Base-by-base conservation (phyloP, 2,797 vertebrate genomes). In the Sebastes alutus region DNA sequence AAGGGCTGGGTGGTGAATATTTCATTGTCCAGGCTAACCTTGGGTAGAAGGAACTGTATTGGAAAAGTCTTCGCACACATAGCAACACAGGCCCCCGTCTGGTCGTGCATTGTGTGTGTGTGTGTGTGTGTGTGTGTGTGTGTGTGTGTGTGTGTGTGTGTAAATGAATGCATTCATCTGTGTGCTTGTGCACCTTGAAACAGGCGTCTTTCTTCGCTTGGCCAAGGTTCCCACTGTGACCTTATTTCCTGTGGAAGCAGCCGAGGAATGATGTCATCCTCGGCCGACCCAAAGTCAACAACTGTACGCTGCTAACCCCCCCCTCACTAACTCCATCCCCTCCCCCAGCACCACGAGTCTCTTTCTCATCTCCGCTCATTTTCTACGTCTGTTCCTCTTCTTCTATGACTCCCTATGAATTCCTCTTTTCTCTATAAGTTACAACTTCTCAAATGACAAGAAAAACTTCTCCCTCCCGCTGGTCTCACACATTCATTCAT, bases 231-330 rank as follows among this genome's bases (percentile, higher is more conserved):
- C 87, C 56, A 74, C 89, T 92, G 92, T 96, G 95, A 95, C 92
- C 92, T 96, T 89, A 96, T 96, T 96, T 96, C 96, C 95, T 95
- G 93, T 94, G 78, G 78, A 93, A 89, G 90, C 84, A 87, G 89
- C 83, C 61, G 78, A 88, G 82, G 71, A 86, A 91, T 96, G 94
- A 96, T 94, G 95, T 96, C 94, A 96, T 89, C 80, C 87, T 87
- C 81, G 42, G 69, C 74, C 63, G 73, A 83, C 83, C 87, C 83
- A 89, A 88, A 92, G 87, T 92, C 94, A 95, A 95, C 92, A 93
- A 91, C 83, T 83, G 82, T 62, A 77, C 23, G 1, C 72, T 74
- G 60, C 64, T 59, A 61, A 18, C 10, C 38, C 63, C 65, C 65
- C 42, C 22, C 59, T 0, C 25, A 2, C 27, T 7, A 6, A 20